Evolutionary conservation across 2,888 invertebrate genomes (phyloP), one percentile per base, ranked within the genome.

Genomic region (Adelphocoris suturalis): DNA sequence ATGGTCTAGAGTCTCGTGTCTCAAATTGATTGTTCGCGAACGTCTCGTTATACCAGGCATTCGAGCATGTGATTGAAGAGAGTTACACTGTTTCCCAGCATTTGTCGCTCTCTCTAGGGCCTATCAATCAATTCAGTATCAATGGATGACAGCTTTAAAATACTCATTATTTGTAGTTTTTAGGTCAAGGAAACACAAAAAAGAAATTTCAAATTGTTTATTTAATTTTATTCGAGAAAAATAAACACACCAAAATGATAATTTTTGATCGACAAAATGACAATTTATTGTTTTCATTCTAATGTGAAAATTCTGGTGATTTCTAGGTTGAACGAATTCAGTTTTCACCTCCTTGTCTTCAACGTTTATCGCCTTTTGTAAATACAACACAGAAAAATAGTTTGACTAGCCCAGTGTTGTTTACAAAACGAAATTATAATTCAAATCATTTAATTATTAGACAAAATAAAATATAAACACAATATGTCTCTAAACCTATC

Each of bases 221-320:
- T 68, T 68, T 68, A 9, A 68, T 80, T 76, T 23, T 37, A 80
- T 80, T 80, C 78, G 78, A 80, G 78, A 80, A 80, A 80, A 80
- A 80, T 80, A 80, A 80, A 80, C 78, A 80, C 78, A 80, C 78
- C 37, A 80, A 80, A 80, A 80, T 80, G 5, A 80, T 68, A 68
- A 68, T 12, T 68, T 57, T 68, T 68, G 68, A 23, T 82, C 52
- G 52, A 82, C 80, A n/a, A 28, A 80, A 80, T 80, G 80, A 80
- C 46, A 46, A 13, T 14, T 76, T 76, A 37, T 37, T n/a, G 28
- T 80, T 48, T 28, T 46, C 80, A 19, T 48, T 19, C 80, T 80
- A 46, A 48, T 80, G 80, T 80, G 46, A 47, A 47, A 48, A 14
- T n/a, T 80, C 37, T n/a, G 37, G 46, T 47, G 80, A n/a, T 13